Evolutionary conservation across 64 coral and sea anemone genomes (phyloP), one percentile per base, ranked within the genome.

Genomic region (Pocillopora damicornis): DNA sequence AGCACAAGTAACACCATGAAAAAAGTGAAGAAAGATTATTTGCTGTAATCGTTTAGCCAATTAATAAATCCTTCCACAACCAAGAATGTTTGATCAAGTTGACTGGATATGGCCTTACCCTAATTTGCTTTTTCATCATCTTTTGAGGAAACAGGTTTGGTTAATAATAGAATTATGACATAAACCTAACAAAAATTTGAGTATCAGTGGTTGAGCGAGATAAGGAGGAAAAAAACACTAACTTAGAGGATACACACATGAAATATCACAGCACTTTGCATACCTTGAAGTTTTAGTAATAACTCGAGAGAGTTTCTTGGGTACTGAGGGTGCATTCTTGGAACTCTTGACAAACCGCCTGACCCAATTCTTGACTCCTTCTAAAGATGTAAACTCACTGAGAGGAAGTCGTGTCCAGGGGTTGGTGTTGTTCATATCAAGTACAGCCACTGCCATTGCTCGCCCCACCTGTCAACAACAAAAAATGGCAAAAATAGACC

Each of bases 361-460:
- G 1, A 99, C 93, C 97, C 97, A 99, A 80, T 95, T 99, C 78
- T 51, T 99, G 13, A 99, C 93, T 25, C 97, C 93, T 15, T 99
- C 97, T 37, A 95, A 60, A 37, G 93, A 99, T 45, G 88, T 61
- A 67, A 95, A 90, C 79, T 95, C 93, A 72, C 93, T 95, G 17
- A 88, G 86, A 0, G 97, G 97, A 37, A 99, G 75, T 15, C 97
- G 87, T 83, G 97, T 90, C 97, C 97, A 95, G 20, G 97, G 97
- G 42, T 99, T 99, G 13, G 90, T 87, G 62, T 99, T 99, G 78
- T 92, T 85, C 93, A 99, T 95, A 77, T 99, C 97, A 23, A 95
- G 79, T 7, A 87, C 88, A 79, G 97, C 82, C n/a, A 99, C 77
- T 59, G 97, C 97, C 25, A 99, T n/a, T 38, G 97, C 93, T 37